These are phyloP conservation scores for Ophiothrix spiculata DNA, from an alignment of 35 echinoderm and acorn worm species.

Conservation along the genomic window DNA sequence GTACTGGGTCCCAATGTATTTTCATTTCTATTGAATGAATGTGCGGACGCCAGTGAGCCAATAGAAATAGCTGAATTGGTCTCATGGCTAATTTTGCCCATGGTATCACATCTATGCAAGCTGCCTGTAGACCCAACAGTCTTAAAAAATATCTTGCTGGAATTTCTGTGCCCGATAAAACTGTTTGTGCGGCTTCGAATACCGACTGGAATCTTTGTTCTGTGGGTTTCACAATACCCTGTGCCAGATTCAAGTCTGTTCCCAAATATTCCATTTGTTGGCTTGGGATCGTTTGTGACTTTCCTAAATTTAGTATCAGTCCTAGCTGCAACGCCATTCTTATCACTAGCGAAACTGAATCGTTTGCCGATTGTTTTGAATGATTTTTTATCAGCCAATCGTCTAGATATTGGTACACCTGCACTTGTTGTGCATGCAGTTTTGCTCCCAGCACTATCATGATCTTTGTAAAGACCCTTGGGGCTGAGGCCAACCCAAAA, in stretches of 20 bases:
- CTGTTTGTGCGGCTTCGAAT: too few relatives aligned
- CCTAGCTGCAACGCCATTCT: background rate
- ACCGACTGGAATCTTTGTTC: background rate
- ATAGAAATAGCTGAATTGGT: background rate
- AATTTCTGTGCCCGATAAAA: too few relatives aligned
- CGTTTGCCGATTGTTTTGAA: background rate
- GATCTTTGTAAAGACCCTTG: background rate
- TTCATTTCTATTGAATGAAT: background rate
- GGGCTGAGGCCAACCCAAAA: background rate
- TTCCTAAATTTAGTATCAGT: background rate
- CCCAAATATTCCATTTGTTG: background rate
- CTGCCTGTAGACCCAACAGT: background rate
- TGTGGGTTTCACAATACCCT: background rate
- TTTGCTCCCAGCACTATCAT: background rate
- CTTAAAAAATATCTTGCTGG: background rate
- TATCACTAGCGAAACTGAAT: background rate
- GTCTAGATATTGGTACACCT: background rate
- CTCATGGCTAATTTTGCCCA: background rate
- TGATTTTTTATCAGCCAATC: background rate
- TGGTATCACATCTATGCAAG: background rate
- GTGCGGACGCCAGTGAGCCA: background rate
- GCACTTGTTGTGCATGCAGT: background rate
- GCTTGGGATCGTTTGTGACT: background rate
- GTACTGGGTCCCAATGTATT: background rate
- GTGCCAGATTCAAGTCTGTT: background rate